Conservation (phyloP, 2,113 vertebrate species). For the Serranochromis macrocephalus region DNA sequence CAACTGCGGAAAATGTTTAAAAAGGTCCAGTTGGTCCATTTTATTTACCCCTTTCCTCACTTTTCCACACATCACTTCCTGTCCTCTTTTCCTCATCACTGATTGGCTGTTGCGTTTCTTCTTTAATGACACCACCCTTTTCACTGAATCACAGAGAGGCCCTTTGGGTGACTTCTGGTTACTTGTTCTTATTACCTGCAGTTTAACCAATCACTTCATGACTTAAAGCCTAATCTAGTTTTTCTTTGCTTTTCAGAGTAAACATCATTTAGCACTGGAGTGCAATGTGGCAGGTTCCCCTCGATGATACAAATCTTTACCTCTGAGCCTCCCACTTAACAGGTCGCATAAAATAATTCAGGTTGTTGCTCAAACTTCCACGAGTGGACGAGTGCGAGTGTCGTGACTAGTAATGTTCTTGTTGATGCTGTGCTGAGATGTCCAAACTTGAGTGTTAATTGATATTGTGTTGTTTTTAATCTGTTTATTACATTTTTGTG, state of each 20-base stretch:
- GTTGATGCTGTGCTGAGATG: neutral
- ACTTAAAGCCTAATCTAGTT: neutral
- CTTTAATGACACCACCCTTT: neutral
- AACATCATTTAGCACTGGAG: neutral
- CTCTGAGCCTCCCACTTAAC: neutral
- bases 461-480: neutral
- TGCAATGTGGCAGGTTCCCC: neutral
- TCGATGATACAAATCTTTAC: neutral
- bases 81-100: neutral
- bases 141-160: neutral
- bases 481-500: neutral
- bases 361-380: neutral
- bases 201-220: neutral
- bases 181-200: neutral
- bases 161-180: rapidly evolving
- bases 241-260: neutral
- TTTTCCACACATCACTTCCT: neutral
- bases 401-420: rapidly evolving
- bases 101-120: neutral
- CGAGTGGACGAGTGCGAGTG: rapidly evolving
- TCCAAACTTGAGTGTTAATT: neutral
- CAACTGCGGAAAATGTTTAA: rapidly evolving
- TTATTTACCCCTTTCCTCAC: neutral
- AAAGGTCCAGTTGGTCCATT: neutral
- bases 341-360: neutral